Base-by-base conservation (phyloP, 1,140 invertebrate genomes). In the Drosophila pectinifera region DNA sequence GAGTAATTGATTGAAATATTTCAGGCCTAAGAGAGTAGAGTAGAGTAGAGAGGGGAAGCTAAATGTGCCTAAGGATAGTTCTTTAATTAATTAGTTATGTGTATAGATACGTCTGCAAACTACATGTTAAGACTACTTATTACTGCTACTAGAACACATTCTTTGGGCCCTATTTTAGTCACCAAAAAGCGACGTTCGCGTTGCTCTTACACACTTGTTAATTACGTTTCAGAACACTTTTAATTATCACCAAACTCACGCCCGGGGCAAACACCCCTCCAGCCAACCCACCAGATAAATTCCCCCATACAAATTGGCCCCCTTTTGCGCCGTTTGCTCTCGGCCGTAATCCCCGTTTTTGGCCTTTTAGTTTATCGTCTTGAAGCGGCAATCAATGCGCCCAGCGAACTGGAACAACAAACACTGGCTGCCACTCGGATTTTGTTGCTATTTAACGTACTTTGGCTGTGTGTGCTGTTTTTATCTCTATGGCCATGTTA, bases 401-500 rank as follows among this genome's bases (percentile, higher is more conserved):
- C 48, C 65, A 77, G 63, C 77, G 65, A 80, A 63, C 81, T 85
- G 81, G 58, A 85, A 84, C 80, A 31, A 65, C 59, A 68, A 34
- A 42, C 46, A 68, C 51, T 38, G 36, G 20, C 42, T 57, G 61
- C 57, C 72, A 59, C 57, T 42, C 42, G 58, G 31, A 49, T 62
- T 73, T 64, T 46, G 55, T 31, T 73, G 28, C 48, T 72, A 34
- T 62, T 74, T 72, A 31, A 26, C 26, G 46, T 49, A 24, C 14
- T 16, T 22, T 24, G 5, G 48, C 11, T 28, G 22, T 53, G 16
- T 49, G 16, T 55, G 48, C 59, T 36, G 57, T 42, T 67, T 73
- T 86, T 82, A 84, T 82, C 80, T 84, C 38, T 54, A 58, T 49
- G 70, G 82, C 68, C 74, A 78, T 78, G 78, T 81, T 86, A n/a